Conservation (phyloP, 1,140 invertebrate genomes). For the Zaprionus ghesquierei region DNA sequence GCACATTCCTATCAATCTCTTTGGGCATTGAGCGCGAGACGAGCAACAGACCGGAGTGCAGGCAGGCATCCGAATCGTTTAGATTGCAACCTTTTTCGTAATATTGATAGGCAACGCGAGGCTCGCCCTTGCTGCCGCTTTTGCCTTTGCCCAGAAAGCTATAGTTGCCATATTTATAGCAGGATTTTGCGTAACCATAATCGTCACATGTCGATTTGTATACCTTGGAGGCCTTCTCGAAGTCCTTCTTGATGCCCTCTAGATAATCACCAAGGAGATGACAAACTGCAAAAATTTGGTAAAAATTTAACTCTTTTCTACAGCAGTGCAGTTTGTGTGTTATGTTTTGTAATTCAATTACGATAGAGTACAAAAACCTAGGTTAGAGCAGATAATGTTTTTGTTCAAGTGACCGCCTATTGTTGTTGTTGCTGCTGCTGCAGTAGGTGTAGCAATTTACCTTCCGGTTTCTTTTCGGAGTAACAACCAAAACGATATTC, state of each 20-base stretch:
- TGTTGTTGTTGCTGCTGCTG: constrained; percentile 29
- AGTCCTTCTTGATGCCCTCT: constrained; percentile 91
- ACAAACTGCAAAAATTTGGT: constrained; percentile 86
- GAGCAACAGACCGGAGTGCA: constrained; percentile 89
- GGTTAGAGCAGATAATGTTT: constrained; percentile 51
- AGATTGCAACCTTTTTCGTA: constrained; percentile 91
- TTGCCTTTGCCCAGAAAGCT: constrained; percentile 86
- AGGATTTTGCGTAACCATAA: constrained; percentile 91
- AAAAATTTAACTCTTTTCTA: background rate
- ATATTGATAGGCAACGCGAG: constrained; percentile 86
- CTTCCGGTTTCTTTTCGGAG: constrained; percentile 91
- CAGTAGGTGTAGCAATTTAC: constrained; percentile 82
- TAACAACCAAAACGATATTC: constrained; percentile 96
- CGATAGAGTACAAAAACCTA: constrained; percentile 34
- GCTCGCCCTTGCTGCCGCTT: constrained; percentile 83
- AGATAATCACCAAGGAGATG: constrained; percentile 94
- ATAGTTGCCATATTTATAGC: constrained; percentile 92
- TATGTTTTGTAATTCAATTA: constrained; percentile 48
- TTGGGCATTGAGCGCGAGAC: constrained; percentile 84
- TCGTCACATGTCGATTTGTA: constrained; percentile 94
- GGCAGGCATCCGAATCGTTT: constrained; percentile 87
- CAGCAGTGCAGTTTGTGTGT: background rate
- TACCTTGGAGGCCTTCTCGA: constrained; percentile 89
- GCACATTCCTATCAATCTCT: constrained; percentile 84
- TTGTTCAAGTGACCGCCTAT: constrained; percentile 33